These are phyloP conservation scores for Drosophila niveifrons DNA, from an alignment of 2,888 invertebrate genomes.

Conservation along the genomic window DNA sequence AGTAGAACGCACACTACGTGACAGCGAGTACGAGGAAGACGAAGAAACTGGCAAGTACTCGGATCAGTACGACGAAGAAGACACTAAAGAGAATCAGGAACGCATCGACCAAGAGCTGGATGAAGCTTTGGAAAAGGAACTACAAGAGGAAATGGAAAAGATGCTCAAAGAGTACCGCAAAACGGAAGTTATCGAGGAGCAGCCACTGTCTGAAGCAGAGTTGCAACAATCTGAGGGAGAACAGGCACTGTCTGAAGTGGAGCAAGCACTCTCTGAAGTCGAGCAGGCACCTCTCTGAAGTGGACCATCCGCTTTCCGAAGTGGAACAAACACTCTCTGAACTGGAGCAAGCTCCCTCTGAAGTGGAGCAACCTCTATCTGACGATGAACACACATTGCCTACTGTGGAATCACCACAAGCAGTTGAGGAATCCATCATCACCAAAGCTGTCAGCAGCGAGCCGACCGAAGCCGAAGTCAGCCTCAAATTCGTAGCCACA, in stretches of 20 bases:
- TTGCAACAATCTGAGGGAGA: conserved; percentile 41
- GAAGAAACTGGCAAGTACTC: conserved; percentile 62
- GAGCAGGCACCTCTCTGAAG: neutral
- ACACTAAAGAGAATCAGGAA: conserved; percentile 39
- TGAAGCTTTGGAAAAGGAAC: conserved; percentile 69
- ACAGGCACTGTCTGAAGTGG: conserved; percentile 31
- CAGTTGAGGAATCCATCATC: conserved; percentile 35
- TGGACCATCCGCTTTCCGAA: conserved; percentile 20
- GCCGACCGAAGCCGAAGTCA: conserved; percentile 66
- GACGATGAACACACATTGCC: conserved; percentile 30
- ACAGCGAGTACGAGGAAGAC: conserved; percentile 74
- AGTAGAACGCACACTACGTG: conserved; percentile 74
- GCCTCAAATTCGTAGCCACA: conserved; percentile 62
- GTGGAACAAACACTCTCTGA: conserved; percentile 40
- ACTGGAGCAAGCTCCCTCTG: conserved; percentile 33
- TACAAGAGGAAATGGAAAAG: conserved; percentile 75
- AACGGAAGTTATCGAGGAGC: conserved; percentile 38
- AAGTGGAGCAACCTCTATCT: conserved; percentile 29
- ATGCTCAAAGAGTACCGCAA: conserved; percentile 61
- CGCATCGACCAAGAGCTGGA: conserved; percentile 67
- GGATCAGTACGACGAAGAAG: conserved; percentile 62
- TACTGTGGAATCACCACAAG: conserved; percentile 17
- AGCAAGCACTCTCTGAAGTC: conserved; percentile 3
- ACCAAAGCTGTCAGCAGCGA: conserved; percentile 52
- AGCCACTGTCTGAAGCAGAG: conserved; percentile 34